Evolutionary conservation across 2,113 vertebrate genomes (phyloP), one percentile per base, ranked within the genome.

Genomic region (Zosterops japonicus): DNA sequence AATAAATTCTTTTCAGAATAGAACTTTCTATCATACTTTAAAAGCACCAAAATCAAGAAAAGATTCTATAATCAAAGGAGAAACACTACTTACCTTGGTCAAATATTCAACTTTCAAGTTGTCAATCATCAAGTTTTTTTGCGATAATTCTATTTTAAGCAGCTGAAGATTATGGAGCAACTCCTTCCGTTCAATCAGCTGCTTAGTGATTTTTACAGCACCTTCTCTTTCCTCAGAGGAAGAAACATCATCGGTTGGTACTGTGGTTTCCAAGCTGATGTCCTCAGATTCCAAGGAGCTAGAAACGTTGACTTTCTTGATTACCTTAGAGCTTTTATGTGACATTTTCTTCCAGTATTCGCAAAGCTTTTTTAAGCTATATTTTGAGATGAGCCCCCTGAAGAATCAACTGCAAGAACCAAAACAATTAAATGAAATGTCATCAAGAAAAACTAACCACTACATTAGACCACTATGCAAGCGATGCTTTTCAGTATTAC

Each of bases 261-360:
- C 94, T 23, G 99, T 99, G 13, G 99, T 99, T 98, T 99, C 99
- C 94, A 99, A 98, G 92, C 99, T 99, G 94, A 99, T 96, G 95
- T 99, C 99, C 97, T 99, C 99, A 25, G 99, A 99, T 96, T 99
- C 99, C 92, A 99, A 89, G 18, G 99, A 99, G 95, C 98, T 99
- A 57, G 99, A 99, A 50, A 99, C 61, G 14, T 99, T 99, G 44
- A 97, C 97, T 80, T 96, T 98, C 88, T 89, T 98, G 28, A 94
- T 79, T 88, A 97, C 96, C 55, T 97, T 98, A 7, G 97, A 95
- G 82, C 96, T 98, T 96, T 98, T 99, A 10, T 96, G 97, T 27
- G 99, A 98, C 99, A 99, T 99, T 83, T 78, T 95, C 25, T 50
- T 90, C 83, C 24, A 12, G 46, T 77, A n/a, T 35, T 67, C 12